Evolutionary conservation across 23 tunicate genomes (phyloP).

Genomic region (Aplidium turbinatum): DNA sequence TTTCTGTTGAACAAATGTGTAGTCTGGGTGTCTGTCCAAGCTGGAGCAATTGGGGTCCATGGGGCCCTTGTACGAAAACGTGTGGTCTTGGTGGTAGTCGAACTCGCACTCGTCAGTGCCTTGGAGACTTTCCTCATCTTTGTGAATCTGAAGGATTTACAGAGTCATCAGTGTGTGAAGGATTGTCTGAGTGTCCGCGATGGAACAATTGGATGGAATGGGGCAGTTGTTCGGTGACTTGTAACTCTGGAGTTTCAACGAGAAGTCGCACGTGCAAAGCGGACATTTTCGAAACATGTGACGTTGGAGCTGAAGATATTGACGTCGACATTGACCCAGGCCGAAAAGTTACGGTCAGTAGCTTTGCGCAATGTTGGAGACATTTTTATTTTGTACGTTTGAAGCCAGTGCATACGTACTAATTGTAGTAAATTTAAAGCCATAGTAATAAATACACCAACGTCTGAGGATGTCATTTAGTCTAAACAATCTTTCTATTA

Average conservation of each 20-base stretch:
- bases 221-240: constrained; percentile 52
- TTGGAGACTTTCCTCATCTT: constrained; percentile 63
- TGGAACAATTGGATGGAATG: constrained; percentile 69
- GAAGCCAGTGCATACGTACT: too few relatives aligned
- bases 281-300: constrained; percentile 12
- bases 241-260: constrained; percentile 41
- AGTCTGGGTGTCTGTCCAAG: constrained; percentile 50
- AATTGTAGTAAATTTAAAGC: too few relatives aligned
- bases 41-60: constrained; percentile 51
- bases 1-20: constrained; percentile 17
- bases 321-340: too few relatives aligned
- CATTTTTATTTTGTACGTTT: too few relatives aligned
- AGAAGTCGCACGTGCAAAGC: constrained; percentile 35
- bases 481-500: too few relatives aligned
- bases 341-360: too few relatives aligned
- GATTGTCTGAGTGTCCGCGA: constrained; percentile 45
- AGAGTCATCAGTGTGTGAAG: constrained; percentile 27
- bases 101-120: constrained; percentile 44
- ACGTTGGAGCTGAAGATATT: constrained; percentile 4
- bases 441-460: too few relatives aligned
- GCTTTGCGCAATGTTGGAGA: too few relatives aligned
- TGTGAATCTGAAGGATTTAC: constrained; percentile 30
- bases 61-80: constrained; percentile 62
- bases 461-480: too few relatives aligned
- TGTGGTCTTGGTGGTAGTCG: constrained; percentile 58